Base-by-base conservation (phyloP, 2,888 invertebrate genomes). In the Macrophya annulata region DNA sequence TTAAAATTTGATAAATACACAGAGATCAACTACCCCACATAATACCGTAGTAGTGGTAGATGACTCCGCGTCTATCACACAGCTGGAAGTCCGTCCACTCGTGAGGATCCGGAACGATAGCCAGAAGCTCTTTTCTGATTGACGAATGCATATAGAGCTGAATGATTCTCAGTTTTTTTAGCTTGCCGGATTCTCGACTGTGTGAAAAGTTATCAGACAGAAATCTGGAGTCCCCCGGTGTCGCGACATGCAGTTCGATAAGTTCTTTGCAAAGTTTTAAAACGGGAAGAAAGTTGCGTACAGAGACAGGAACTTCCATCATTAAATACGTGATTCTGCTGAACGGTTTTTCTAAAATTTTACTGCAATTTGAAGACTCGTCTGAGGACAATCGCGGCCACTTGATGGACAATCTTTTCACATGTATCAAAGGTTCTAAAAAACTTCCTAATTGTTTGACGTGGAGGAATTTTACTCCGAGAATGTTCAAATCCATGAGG, bases 241-340 rank as follows among this genome's bases (percentile, higher is more conserved):
- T 37, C 9, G n/a, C 4, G 2, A 72, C 43, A 6, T 9, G 6
- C 40, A 72, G n/a, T 4, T 72, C 72, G 4, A 17, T 43, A 2
- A 72, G 72, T 17, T 72, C 4, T 43, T 43, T 8, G 43, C 72
- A 72, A 5, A 72, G 43, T 72, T 72, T n/a, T 43, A 72, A 12
- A 12, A n/a, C 6, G 43, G 17, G n/a, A 9, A 43, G 40, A 43
- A 72, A 72, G 0, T 31, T 5, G 15, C 9, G 1, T n/a, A 10
- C 17, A 10, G 5, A 1, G 9, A 2, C 6, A n/a, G 15, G 25
- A 31, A 31, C 15, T 43, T 31, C 4, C 1, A 43, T 6, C 17
- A 43, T n/a, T 43, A 72, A 43, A 72, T 72, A 72, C 21, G 72
- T 72, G 43, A 72, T 43, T 40, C 72, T 72, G 43, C 72, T n/a